Conservation (phyloP, 2,113 vertebrate genomes). For the Acanthisitta chloris region DNA sequence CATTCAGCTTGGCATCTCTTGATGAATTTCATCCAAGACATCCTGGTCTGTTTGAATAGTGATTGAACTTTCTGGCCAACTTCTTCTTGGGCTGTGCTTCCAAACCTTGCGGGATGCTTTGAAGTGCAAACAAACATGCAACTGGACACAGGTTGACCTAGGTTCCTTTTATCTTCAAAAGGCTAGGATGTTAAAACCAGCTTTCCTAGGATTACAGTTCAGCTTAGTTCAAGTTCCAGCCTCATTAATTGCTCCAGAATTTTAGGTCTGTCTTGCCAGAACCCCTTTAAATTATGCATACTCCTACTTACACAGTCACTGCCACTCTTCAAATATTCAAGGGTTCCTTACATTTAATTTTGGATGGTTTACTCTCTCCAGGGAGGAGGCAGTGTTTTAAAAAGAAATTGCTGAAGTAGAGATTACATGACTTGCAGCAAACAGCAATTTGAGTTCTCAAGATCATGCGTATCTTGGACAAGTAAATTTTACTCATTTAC, state of each 20-base stretch:
- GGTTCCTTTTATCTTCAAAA: background rate
- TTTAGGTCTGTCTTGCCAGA: slow-evolving; percentile 18
- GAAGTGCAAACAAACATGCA: background rate
- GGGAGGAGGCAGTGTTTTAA: slow-evolving; percentile 22
- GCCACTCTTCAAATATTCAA: slow-evolving; percentile 44
- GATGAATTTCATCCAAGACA: background rate
- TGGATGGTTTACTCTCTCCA: background rate
- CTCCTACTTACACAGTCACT: slow-evolving; percentile 1
- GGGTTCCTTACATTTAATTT: slow-evolving; percentile 41
- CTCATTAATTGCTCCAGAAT: background rate
- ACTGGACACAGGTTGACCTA: background rate
- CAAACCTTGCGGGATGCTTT: background rate
- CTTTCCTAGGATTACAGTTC: background rate
- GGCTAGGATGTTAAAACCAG: background rate
- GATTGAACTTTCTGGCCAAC: background rate
- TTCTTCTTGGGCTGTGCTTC: background rate
- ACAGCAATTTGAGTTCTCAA: background rate
- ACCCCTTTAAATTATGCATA: slow-evolving; percentile 38
- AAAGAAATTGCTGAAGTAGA: slow-evolving; percentile 21
- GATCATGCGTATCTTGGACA: background rate
- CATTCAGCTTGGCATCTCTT: background rate
- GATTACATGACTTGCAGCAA: slow-evolving; percentile 8
- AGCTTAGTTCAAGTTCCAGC: background rate
- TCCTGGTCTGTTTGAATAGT: background rate
- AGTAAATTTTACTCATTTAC: background rate